Base-by-base conservation (phyloP, 2,113 vertebrate genomes). In the Mirounga angustirostris region DNA sequence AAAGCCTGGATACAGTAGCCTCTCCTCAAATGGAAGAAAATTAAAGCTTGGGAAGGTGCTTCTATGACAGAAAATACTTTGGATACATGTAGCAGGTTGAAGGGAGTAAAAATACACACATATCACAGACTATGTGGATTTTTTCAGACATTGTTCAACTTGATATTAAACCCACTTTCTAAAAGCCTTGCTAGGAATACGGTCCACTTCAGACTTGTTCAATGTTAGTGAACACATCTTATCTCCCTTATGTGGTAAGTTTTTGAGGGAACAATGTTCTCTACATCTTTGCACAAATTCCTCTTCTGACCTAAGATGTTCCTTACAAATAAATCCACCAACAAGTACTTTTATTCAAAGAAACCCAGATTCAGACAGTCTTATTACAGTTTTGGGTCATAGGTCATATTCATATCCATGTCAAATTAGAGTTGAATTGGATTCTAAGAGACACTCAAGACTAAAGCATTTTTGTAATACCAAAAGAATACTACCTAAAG, bases 401-500 rank as follows among this genome's bases (percentile, higher is more conserved):
- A 56, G 4, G 12, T 54, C 43, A 69, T 5, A 69, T n/a, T 91
- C 56, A 28, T 5, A 90, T 24, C 56, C 65, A 30, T 58, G 30
- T 61, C 50, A 87, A 50, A 12, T 82, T 78, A 94, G 21, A 94
- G 26, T 30, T 89, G 59, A 87, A 65, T 0, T 61, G 13, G 74
- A 92, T 82, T 59, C 56, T 43, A 65, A 94, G 65, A 87, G 50
- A 95, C 58, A 88, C 50, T 89, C 59, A 78, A 95, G 28, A 50
- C 15, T 26, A 82, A 91, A 81, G n/a, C 28, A 76, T 61, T 56
- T 85, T 79, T 94, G 15, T 26, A 50, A 82, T 33, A 94, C 28
- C 52, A 85, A 58, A 26, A 74, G 30, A 15, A 56, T 89, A 96
- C 87, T 98, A 99, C 99, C 99, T 97, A 80, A 89, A 97, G 99